These are phyloP conservation scores for Hyla sarda DNA, from an alignment of 2,113 vertebrate genomes.

Conservation along the genomic window DNA sequence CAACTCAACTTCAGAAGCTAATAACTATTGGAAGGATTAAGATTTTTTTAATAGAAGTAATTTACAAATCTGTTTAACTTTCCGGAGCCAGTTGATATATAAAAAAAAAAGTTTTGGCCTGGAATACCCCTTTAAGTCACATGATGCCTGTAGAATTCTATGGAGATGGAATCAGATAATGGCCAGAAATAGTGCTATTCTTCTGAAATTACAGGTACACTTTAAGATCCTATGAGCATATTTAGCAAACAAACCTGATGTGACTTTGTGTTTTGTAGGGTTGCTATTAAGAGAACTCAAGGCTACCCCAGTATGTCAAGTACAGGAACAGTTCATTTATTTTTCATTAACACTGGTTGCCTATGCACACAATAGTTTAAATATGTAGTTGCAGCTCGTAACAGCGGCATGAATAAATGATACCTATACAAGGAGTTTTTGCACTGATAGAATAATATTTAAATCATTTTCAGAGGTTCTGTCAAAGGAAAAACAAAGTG, in stretches of 20 bases:
- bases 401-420: constrained; percentile 33
- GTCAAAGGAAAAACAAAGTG: constrained; percentile 36
- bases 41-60: too few species aligned
- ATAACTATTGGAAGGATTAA: too few species aligned
- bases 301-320: not conserved
- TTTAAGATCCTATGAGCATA: too few species aligned
- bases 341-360: constrained; percentile 17
- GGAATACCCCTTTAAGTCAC: too few species aligned
- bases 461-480: constrained; percentile 4
- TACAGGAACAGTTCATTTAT: constrained; percentile 17
- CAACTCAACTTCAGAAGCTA: too few species aligned
- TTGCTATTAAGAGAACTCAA: not conserved
- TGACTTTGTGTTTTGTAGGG: not conserved
- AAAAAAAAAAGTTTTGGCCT: too few species aligned
- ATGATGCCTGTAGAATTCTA: too few species aligned
- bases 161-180: too few species aligned
- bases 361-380: constrained; percentile 16
- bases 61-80: too few species aligned
- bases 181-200: too few species aligned
- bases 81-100: too few species aligned
- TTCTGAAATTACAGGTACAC: too few species aligned
- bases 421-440: not conserved
- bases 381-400: constrained; percentile 10
- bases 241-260: not conserved
- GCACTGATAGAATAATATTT: not conserved